These are phyloP conservation scores for Carettochelys insculpta DNA, from an alignment of 2,113 vertebrate genomes.

Conservation along the genomic window DNA sequence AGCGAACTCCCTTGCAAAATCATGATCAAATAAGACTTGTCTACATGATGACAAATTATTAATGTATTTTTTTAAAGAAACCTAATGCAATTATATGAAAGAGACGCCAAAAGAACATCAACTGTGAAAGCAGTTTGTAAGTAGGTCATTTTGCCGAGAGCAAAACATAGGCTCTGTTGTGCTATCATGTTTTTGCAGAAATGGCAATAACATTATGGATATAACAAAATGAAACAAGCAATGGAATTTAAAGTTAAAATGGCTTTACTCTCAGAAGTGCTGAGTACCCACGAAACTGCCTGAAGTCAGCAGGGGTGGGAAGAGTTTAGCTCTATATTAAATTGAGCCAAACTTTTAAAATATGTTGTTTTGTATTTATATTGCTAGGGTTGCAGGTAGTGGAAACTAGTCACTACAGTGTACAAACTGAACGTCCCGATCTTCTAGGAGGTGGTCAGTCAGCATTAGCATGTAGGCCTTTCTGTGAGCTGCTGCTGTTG, in stretches of 20 bases:
- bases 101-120: slow-evolving; percentile 19
- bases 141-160: slow-evolving; percentile 50
- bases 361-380: neutral
- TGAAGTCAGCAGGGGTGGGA: neutral
- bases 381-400: neutral
- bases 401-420: neutral
- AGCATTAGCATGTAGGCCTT: neutral
- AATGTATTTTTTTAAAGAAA: neutral
- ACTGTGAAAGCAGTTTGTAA: slow-evolving; percentile 39
- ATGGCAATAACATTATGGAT: neutral
- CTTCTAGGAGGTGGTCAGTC: neutral
- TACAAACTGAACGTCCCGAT: neutral
- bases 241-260: neutral
- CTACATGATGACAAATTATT: neutral
- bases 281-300: neutral
- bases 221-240: neutral
- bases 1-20: neutral
- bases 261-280: neutral
- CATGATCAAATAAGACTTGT: neutral
- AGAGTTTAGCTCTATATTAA: neutral
- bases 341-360: neutral
- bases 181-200: neutral
- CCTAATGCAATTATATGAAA: neutral
- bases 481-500: neutral
- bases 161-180: slow-evolving; percentile 5